Conservation (phyloP, 2,888 invertebrate genomes). For the Tetheella fluctuosa region DNA sequence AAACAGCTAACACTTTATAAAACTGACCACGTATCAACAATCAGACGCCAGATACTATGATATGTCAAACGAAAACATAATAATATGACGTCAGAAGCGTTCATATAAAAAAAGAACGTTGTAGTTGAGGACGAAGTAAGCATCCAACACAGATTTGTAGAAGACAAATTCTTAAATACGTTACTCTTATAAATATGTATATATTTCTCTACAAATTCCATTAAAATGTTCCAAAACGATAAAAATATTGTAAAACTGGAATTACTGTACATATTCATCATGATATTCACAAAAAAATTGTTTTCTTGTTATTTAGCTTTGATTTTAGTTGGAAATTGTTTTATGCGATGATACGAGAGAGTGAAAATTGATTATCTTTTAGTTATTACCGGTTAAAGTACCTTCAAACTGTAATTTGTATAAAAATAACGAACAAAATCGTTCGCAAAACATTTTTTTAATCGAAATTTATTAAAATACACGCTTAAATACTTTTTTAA, state of each 20-base stretch:
- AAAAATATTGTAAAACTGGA: neutral
- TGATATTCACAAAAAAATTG: neutral
- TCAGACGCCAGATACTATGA: too few species aligned
- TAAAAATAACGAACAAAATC: slow-evolving; percentile 19
- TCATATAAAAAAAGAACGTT: too few species aligned
- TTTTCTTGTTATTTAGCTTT: neutral
- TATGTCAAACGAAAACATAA: too few species aligned
- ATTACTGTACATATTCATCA: neutral
- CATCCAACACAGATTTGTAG: neutral
- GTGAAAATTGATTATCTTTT: neutral
- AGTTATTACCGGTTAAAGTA: neutral
- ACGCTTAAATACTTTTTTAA: neutral
- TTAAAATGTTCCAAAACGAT: neutral
- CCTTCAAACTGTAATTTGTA: neutral
- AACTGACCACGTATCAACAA: too few species aligned
- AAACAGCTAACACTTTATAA: too few species aligned
- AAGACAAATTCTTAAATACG: neutral
- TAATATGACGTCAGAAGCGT: neutral
- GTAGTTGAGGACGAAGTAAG: neutral
- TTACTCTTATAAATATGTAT: neutral
- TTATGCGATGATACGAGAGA: neutral
- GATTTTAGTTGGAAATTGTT: neutral
- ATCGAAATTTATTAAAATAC: slow-evolving; percentile 16
- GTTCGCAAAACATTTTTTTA: slow-evolving; percentile 27
- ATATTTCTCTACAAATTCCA: neutral